Evolutionary conservation across 2,797 vertebrate genomes (phyloP).

Genomic region (Acipenser transmontanus): DNA sequence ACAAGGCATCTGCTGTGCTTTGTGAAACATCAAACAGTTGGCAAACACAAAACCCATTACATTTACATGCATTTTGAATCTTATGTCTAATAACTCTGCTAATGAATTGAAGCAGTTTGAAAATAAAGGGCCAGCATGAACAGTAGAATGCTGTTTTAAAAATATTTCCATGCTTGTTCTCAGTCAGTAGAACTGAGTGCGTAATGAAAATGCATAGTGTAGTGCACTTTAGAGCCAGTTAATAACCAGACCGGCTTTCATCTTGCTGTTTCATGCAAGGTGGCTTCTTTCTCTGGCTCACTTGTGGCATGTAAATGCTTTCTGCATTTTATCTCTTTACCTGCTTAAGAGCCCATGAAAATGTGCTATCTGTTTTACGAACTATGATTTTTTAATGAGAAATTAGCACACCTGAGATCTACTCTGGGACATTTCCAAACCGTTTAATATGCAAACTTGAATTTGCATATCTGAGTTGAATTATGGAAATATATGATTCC

Average conservation of each 20-base stretch:
- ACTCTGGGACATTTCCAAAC: conserved; percentile 16
- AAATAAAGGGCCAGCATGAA: conserved; percentile 27
- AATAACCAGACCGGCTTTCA: conserved; percentile 61
- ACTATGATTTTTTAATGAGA: conserved; percentile 8
- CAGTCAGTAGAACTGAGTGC: conserved; percentile 33
- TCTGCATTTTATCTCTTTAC: conserved; percentile 56
- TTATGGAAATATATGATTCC: neutral
- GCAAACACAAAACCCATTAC: conserved; percentile 54
- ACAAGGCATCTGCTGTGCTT: neutral
- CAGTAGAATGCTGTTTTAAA: conserved; percentile 26
- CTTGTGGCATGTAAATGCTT: conserved; percentile 50
- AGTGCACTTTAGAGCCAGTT: conserved; percentile 45
- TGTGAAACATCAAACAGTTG: conserved; percentile 57
- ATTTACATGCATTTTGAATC: conserved; percentile 65
- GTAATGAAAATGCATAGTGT: conserved; percentile 44
- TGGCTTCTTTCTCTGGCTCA: conserved; percentile 53
- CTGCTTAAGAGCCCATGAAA: conserved; percentile 35
- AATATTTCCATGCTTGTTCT: conserved; percentile 38
- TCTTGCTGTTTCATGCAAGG: conserved; percentile 39
- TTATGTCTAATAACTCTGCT: conserved; percentile 54
- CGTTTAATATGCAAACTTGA: neutral
- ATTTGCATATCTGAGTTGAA: conserved; percentile 8
- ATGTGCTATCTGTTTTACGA: neutral
- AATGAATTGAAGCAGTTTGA: conserved; percentile 55
- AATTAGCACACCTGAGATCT: conserved; percentile 18